Conservation (phyloP, 2,888 invertebrate species). For the Conus canariensis region DNA sequence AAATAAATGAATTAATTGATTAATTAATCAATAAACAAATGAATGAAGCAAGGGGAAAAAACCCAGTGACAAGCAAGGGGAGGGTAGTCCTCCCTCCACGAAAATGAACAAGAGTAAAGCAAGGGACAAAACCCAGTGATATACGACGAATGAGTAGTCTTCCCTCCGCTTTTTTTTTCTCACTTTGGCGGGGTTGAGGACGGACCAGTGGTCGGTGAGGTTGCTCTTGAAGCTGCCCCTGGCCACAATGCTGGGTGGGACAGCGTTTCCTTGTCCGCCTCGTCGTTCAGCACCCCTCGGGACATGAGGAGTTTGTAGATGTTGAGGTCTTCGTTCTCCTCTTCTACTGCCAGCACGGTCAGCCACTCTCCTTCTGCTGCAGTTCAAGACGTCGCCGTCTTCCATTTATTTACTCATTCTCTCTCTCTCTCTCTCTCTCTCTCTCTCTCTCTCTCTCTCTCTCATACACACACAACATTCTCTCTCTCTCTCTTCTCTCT, state of each 20-base stretch:
- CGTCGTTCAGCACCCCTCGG: constrained; percentile 7
- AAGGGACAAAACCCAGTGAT: too few species aligned
- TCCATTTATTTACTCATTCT: too few species aligned
- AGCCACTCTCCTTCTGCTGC: constrained; percentile 24
- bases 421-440: too few species aligned
- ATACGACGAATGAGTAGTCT: neutral
- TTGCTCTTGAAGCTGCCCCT: constrained; percentile 36
- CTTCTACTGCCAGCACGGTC: constrained; percentile 31
- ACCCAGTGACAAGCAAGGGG: too few species aligned
- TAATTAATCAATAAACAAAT: too few species aligned
- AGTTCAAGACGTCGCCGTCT: neutral
- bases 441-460: too few species aligned
- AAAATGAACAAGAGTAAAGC: too few species aligned
- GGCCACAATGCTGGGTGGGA: neutral
- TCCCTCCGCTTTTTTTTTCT: neutral
- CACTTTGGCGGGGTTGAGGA: neutral
- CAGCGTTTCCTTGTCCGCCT: neutral
- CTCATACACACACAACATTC: too few species aligned
- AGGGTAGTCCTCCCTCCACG: too few species aligned
- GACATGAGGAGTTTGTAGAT: constrained; percentile 22
- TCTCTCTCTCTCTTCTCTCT: too few species aligned
- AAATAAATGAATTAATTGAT: too few species aligned
- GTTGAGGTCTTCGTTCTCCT: neutral
- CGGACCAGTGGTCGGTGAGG: constrained; percentile 20
- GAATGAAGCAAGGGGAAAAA: too few species aligned